Conservation (phyloP, 2,113 vertebrate species). For the Sturnus vulgaris region DNA sequence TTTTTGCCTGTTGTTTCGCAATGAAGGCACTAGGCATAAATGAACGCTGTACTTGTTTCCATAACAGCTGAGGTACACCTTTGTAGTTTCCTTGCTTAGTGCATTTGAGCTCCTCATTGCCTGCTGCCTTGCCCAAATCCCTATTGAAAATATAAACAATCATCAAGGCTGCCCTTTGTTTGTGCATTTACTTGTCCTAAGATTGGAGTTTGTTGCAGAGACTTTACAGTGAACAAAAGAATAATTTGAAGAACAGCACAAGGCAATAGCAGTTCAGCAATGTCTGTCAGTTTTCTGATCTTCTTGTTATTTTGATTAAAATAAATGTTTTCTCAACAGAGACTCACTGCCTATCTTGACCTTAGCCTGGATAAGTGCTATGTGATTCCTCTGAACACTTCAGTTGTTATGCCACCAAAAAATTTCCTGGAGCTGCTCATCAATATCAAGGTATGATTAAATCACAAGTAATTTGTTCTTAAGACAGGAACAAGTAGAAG, state of each 20-base stretch:
- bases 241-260: background rate
- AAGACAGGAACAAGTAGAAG: background rate
- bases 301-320: background rate
- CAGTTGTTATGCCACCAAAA: constrained; percentile 92
- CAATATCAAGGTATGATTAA: constrained; percentile 86
- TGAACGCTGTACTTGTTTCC: background rate
- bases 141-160: background rate
- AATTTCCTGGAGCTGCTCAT: constrained; percentile 89
- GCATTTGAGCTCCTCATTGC: background rate
- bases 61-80: background rate
- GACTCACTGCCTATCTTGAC: constrained; percentile 93
- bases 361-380: constrained; percentile 95
- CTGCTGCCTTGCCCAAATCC: background rate
- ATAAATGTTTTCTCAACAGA: constrained; percentile 69
- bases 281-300: background rate
- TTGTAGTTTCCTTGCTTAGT: background rate
- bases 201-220: background rate
- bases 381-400: constrained; percentile 93
- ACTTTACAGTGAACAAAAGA: background rate
- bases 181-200: background rate
- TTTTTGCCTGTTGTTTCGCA: background rate
- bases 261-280: background rate
- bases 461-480: background rate
- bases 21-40: background rate
- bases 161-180: background rate